Evolutionary conservation across 2,113 vertebrate species (phyloP), one percentile per base, ranked within the genome.

Genomic region (Lota lota): DNA sequence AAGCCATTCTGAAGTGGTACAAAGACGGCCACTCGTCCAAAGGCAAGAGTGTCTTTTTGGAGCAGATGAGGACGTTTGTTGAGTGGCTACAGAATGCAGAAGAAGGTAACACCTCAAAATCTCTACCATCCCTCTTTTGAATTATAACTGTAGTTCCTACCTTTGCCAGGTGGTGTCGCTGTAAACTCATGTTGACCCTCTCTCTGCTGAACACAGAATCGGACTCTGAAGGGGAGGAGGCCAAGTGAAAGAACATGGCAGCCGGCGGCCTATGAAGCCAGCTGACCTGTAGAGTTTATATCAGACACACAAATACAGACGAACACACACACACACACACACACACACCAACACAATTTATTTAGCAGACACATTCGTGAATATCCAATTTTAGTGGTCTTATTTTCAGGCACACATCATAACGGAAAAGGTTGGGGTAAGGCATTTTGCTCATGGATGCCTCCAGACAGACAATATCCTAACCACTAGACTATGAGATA

Each of bases 11-110:
- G 76, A 96, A 95, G 74, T 97, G 95, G 95, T 95, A 96, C 81
- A 96, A 95, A 90, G 94, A 95, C 63, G 92, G 92, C 1, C 95
- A 97, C 2, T 83, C 94, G 67, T 90, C 95, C 75, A 97, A 97
- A 89, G 95, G 95, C 73, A 97, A 96, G 80, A 96, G 94, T 62
- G 90, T 97, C 78, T 97, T 97, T 69, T 92, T 97, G 80, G 95
- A 97, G 75, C 95, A 97, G 89, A 97, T 96, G 95, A 97, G 95
- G 89, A 95, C 94, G 76, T 97, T 97, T 78, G 95, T 97, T 16
- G 95, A 97, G 81, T 97, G 95, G 95, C 87, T 97, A 67, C 94
- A 95, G 82, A 95, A 95, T 0, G 95, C 95, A 73, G 95, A 97
- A 87, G 95, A 97, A 94, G 95, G 95, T 94, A 92, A 1, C 18